phyloP scores from a whole-genome alignment of 2,888 invertebrate species.

The Callyntrura sp. region DNA sequence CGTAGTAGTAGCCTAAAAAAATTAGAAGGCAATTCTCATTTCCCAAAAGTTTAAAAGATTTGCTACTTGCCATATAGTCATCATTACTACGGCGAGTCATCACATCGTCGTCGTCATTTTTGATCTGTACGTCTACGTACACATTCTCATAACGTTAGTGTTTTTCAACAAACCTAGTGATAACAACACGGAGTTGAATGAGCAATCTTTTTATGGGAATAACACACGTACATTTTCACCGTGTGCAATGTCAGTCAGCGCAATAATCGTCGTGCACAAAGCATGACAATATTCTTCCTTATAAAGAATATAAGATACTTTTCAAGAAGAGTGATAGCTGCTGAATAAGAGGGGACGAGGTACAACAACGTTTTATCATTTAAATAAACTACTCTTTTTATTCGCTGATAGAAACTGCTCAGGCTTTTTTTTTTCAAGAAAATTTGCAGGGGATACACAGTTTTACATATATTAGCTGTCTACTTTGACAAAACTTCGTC shows the following conservation, averaged over 20 bases:
- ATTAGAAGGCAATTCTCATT: slow-evolving; percentile 22
- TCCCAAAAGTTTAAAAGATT: slow-evolving; percentile 29
- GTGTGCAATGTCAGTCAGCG: slow-evolving; percentile 36
- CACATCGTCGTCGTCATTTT: slow-evolving; percentile 30
- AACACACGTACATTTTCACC: slow-evolving; percentile 32
- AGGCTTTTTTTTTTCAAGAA: slow-evolving; percentile 10
- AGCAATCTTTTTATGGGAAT: slow-evolving; percentile 21
- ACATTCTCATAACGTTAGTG: not conserved
- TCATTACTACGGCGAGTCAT: slow-evolving; percentile 1
- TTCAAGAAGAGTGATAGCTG: slow-evolving; percentile 34
- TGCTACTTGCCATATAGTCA: not conserved
- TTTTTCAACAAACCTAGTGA: slow-evolving; percentile 22
- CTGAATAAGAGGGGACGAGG: not conserved
- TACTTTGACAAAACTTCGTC: slow-evolving; percentile 16
- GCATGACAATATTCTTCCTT: slow-evolving; percentile 62
- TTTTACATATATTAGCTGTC: slow-evolving; percentile 42
- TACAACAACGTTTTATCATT: not conserved
- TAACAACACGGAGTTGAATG: not conserved
- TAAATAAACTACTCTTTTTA: not conserved
- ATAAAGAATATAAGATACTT: slow-evolving; percentile 40
- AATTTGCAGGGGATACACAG: no score
- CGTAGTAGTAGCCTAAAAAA: not conserved
- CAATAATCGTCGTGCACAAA: slow-evolving; percentile 43
- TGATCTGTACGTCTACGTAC: slow-evolving; percentile 40
- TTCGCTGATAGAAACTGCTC: slow-evolving; percentile 2